Conservation (phyloP, 2,113 vertebrate species). For the Saccopteryx leptura region DNA sequence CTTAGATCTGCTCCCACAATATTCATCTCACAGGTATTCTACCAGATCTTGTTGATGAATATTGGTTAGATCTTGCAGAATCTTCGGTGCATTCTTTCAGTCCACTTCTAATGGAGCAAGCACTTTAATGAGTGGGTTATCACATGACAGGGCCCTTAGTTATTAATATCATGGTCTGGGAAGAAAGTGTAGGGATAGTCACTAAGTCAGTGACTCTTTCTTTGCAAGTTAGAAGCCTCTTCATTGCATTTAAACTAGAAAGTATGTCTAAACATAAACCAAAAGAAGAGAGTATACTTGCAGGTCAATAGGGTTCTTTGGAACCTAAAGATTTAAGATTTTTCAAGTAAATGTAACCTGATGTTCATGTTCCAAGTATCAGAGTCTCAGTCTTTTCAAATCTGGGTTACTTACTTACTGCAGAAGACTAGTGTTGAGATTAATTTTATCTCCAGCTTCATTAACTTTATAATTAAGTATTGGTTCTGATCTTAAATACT, state of each 20-base stretch:
- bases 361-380: neutral
- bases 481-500: neutral
- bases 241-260: neutral
- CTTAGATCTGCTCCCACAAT: neutral
- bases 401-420: neutral
- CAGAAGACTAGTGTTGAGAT: neutral
- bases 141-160: neutral
- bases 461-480: neutral
- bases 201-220: too few relatives aligned
- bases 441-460: neutral
- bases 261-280: neutral
- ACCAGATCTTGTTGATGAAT: neutral
- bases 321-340: neutral
- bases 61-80: neutral
- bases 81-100: neutral
- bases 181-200: too few relatives aligned
- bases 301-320: neutral
- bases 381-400: neutral
- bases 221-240: neutral
- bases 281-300: neutral
- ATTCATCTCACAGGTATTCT: neutral
- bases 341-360: neutral
- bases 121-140: too few relatives aligned
- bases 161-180: neutral
- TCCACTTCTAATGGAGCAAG: neutral